These are phyloP conservation scores for Tapirus terrestris DNA, from an alignment of 2,113 vertebrate genomes.

Conservation along the genomic window DNA sequence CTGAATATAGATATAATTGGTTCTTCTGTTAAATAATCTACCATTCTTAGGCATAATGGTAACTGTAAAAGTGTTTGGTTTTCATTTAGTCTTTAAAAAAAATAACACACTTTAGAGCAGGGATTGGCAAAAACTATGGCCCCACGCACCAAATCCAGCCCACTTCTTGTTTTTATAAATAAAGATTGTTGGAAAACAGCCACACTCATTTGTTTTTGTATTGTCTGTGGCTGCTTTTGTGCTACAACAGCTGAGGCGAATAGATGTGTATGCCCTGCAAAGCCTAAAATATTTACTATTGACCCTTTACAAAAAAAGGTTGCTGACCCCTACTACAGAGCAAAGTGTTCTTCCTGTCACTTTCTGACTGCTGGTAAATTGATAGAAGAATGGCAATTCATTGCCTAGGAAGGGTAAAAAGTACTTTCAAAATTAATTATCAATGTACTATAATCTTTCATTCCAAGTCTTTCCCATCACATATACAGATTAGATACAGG, in stretches of 20 bases:
- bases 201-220: not conserved
- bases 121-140: not conserved
- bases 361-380: slow-evolving; percentile 22
- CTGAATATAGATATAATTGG: not conserved
- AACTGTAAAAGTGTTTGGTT: slow-evolving; percentile 47
- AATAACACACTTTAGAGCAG: not conserved
- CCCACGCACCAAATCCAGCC: not conserved
- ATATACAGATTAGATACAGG: not conserved
- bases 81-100: slow-evolving; percentile 37
- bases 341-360: not conserved
- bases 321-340: not conserved
- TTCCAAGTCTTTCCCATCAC: not conserved
- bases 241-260: not conserved
- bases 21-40: slow-evolving; percentile 40
- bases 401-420: not conserved
- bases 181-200: slow-evolving; percentile 31
- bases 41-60: not conserved
- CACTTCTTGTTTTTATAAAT: slow-evolving; percentile 35
- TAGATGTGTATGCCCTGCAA: not conserved
- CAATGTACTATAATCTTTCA: not conserved
- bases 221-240: not conserved
- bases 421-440: slow-evolving; percentile 43
- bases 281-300: not conserved
- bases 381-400: not conserved
- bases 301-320: not conserved